phyloP scores from a whole-genome alignment of 2,888 invertebrate species.

The Ormyrus labotus region DNA sequence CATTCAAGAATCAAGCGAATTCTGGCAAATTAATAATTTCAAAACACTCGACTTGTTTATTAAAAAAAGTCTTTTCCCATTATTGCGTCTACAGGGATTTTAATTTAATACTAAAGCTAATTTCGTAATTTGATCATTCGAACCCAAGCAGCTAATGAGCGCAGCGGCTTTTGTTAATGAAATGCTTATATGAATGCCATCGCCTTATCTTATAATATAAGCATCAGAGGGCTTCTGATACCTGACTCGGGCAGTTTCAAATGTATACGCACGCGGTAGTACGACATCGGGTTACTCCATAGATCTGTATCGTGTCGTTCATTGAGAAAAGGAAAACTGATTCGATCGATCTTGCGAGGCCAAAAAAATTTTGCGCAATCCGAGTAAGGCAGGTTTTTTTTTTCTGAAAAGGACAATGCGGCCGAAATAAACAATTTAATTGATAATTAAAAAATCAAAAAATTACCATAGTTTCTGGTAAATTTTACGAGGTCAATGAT shows the following conservation, averaged over 20 bases:
- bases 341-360: not conserved
- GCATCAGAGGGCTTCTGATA: constrained; percentile 59
- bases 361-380: not conserved
- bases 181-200: constrained; percentile 52
- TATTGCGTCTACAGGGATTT: not conserved
- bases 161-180: constrained; percentile 51
- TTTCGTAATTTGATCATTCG: not conserved
- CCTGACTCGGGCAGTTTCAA: constrained; percentile 55
- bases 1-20: too few relatives aligned
- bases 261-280: constrained; percentile 57
- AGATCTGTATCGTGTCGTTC: constrained; percentile 17
- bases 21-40: too few relatives aligned
- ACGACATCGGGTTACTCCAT: constrained; percentile 54
- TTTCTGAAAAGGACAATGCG: too few relatives aligned
- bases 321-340: constrained; percentile 12
- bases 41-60: too few relatives aligned
- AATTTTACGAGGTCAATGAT: too few relatives aligned
- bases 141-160: not conserved
- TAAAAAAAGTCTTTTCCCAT: too few relatives aligned
- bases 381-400: too few relatives aligned
- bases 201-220: constrained; percentile 59
- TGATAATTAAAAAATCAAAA: too few relatives aligned
- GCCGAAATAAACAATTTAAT: too few relatives aligned
- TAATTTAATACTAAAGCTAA: not conserved
- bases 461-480: too few relatives aligned